phyloP scores from a whole-genome alignment of 2,113 vertebrate species.

The Talpa occidentalis region DNA sequence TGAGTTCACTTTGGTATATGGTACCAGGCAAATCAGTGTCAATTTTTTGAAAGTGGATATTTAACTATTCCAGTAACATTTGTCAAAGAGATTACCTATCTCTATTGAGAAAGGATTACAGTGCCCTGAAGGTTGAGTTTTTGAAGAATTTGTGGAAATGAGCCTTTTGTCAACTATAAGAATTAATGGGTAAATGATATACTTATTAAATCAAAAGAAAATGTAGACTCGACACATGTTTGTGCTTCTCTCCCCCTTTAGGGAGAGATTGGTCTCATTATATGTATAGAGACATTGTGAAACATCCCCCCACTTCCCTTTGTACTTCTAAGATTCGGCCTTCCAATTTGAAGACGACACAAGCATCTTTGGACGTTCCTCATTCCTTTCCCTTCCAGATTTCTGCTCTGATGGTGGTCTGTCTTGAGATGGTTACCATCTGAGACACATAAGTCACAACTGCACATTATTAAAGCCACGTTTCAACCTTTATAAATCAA shows the following conservation, averaged over 20 bases:
- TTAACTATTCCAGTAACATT: background rate
- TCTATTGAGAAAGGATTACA: background rate
- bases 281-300: no score
- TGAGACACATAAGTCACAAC: conserved; percentile 21
- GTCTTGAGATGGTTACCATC: background rate
- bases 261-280: background rate
- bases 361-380: background rate
- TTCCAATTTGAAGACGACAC: background rate
- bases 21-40: background rate
- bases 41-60: background rate
- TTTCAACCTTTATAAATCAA: conserved; percentile 44
- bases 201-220: background rate
- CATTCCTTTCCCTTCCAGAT: background rate
- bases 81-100: background rate
- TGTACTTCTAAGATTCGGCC: background rate
- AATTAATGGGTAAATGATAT: conserved; percentile 5
- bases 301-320: rapidly evolving
- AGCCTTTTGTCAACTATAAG: background rate
- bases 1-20: background rate
- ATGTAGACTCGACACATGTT: background rate
- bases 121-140: background rate
- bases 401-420: conserved; percentile 24
- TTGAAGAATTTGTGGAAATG: background rate
- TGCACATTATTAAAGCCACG: conserved; percentile 25
- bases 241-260: background rate